phyloP scores from a whole-genome alignment of 1,140 invertebrate genomes.

The Drosophila mojavensis region DNA sequence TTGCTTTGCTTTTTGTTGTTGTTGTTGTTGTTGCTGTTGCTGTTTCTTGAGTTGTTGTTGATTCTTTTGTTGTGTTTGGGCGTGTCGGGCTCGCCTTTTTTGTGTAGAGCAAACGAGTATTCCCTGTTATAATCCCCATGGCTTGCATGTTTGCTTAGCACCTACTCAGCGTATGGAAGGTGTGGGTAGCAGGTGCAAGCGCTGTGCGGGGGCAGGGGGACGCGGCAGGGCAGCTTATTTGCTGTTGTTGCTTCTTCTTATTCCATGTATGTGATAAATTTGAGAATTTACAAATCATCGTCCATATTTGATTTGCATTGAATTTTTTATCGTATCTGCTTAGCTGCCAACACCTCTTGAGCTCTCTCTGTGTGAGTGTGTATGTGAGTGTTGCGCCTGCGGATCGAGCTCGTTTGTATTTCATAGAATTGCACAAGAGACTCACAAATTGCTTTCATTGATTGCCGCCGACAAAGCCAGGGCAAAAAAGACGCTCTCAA shows the following conservation, averaged over 20 bases:
- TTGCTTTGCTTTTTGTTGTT: conserved; percentile 41
- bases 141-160: conserved; percentile 79
- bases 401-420: conserved; percentile 70
- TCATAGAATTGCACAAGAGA: conserved; percentile 73
- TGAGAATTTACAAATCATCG: conserved; percentile 80
- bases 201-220: neutral
- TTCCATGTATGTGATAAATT: conserved; percentile 62
- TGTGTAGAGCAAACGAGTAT: conserved; percentile 47
- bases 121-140: conserved; percentile 66
- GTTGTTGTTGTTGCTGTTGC: conserved; percentile 24
- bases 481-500: conserved; percentile 29
- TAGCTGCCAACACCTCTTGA: conserved; percentile 56
- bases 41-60: conserved; percentile 22
- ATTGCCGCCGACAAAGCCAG: conserved; percentile 68
- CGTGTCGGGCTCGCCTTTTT: conserved; percentile 65
- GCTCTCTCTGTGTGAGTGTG: conserved; percentile 9
- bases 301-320: conserved; percentile 80
- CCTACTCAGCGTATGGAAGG: conserved; percentile 44
- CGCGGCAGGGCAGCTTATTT: neutral
- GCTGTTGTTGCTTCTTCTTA: neutral
- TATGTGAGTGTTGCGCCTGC: conserved; percentile 24
- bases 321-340: conserved; percentile 49
- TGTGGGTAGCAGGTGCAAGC: neutral
- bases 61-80: conserved; percentile 60
- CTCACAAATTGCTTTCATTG: conserved; percentile 80